These are phyloP conservation scores for Salarias fasciatus DNA, from an alignment of 2,797 vertebrate species.

Conservation along the genomic window DNA sequence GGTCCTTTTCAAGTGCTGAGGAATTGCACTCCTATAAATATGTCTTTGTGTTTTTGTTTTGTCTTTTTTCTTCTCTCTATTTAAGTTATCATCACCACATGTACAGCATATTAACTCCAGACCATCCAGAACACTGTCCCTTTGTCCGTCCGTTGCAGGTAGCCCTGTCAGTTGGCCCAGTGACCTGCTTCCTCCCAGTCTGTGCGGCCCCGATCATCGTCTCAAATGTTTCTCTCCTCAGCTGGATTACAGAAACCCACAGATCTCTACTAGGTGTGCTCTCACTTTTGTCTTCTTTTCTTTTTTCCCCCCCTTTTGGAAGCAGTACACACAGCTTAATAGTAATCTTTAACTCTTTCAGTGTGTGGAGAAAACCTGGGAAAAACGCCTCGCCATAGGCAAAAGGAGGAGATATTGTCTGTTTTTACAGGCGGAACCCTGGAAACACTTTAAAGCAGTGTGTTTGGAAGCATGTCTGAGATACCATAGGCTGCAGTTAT, in stretches of 20 bases:
- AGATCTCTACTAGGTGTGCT: constrained; percentile 22
- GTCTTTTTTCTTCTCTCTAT: constrained; percentile 56
- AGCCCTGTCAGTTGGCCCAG: constrained; percentile 57
- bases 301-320: constrained; percentile 8
- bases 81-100: constrained; percentile 42
- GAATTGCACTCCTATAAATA: too few species aligned
- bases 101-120: constrained; percentile 18
- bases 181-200: constrained; percentile 63
- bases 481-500: too few species aligned
- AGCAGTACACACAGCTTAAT: constrained; percentile 2
- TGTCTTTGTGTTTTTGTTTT: too few species aligned
- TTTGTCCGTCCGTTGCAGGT: constrained; percentile 55
- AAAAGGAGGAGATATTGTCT: neutral
- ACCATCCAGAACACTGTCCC: constrained; percentile 53
- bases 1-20: too few species aligned
- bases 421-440: neutral
- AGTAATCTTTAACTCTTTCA: constrained; percentile 5
- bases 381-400: neutral
- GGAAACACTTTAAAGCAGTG: neutral
- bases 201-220: constrained; percentile 29
- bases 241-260: constrained; percentile 39
- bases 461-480: too few species aligned
- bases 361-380: neutral
- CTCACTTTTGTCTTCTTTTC: too few species aligned
- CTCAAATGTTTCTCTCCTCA: constrained; percentile 33